phyloP scores from a whole-genome alignment of 2,797 vertebrate genomes.

The Cyprinodon diabolis region DNA sequence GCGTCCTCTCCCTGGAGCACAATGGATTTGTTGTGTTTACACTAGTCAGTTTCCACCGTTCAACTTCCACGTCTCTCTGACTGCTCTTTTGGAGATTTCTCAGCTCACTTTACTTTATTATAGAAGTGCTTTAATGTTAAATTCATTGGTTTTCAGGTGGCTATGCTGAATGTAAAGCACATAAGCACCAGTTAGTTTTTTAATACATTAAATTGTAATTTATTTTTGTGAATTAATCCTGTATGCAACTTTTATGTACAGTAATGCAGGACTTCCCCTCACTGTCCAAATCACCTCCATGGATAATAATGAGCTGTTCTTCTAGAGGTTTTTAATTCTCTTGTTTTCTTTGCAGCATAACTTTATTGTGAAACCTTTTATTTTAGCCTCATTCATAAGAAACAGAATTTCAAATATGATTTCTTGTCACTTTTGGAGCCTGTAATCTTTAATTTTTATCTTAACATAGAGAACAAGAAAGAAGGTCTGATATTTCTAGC shows the following conservation, averaged over 20 bases:
- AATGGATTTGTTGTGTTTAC: conserved; percentile 61
- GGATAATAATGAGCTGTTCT: conserved; percentile 44
- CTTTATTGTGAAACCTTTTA: not conserved
- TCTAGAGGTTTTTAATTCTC: not conserved
- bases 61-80: conserved; percentile 25
- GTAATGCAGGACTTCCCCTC: conserved; percentile 23
- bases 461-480: not conserved
- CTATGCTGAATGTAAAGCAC: conserved; percentile 50
- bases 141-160: conserved; percentile 68
- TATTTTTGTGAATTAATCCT: conserved; percentile 41
- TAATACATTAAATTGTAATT: conserved; percentile 46
- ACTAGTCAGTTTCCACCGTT: conserved; percentile 23
- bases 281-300: conserved; percentile 22
- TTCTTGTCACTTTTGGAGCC: not conserved
- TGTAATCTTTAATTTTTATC: not conserved
- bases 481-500: not conserved
- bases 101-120: not conserved
- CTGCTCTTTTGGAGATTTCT: conserved; percentile 36
- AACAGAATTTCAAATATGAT: not conserved
- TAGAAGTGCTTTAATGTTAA: conserved; percentile 48
- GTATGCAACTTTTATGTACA: conserved; percentile 6
- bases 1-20: conserved; percentile 48
- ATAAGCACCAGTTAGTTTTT: no score
- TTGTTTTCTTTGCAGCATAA: not conserved
- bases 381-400: not conserved